Evolutionary conservation across 2,888 invertebrate species (phyloP).

Genomic region (Nomada ruficornis): DNA sequence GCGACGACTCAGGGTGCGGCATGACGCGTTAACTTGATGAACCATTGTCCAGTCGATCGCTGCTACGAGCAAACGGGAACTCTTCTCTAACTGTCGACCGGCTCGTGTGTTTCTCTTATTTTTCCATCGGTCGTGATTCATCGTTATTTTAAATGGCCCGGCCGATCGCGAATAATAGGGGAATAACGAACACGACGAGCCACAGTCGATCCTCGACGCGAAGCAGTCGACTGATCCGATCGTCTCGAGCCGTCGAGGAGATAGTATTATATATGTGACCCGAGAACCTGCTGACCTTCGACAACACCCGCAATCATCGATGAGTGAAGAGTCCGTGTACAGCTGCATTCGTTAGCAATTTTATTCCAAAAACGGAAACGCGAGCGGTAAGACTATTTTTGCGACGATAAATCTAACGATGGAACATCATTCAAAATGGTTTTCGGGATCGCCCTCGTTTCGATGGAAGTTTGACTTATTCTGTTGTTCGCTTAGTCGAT

Average conservation of each 20-base stretch:
- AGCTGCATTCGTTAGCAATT: conserved; percentile 42
- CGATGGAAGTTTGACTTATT: neutral
- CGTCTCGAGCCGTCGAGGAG: conserved; percentile 1
- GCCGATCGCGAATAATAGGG: conserved; percentile 37
- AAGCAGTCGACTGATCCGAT: neutral
- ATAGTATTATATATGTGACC: conserved; percentile 6
- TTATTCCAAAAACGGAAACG: conserved; percentile 62
- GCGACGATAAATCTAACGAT: conserved; percentile 57
- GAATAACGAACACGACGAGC: conserved; percentile 39
- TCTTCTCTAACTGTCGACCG: conserved; percentile 13
- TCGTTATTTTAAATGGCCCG: conserved; percentile 39
- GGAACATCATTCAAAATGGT: neutral
- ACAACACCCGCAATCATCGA: conserved; percentile 35
- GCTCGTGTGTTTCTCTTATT: conserved; percentile 9
- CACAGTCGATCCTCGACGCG: conserved; percentile 2
- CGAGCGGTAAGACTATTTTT: conserved; percentile 14
- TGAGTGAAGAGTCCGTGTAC: conserved; percentile 41
- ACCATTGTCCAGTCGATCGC: conserved; percentile 30
- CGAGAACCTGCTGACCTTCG: conserved; percentile 32
- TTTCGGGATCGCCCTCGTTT: conserved; percentile 6
- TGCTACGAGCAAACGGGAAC: conserved; percentile 6
- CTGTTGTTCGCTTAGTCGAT: neutral
- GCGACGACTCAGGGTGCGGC: conserved; percentile 20
- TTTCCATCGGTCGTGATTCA: conserved; percentile 24
- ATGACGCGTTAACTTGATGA: conserved; percentile 38